Base-by-base conservation (phyloP, 2,888 invertebrate species). In the Lasioglossum pauxillum region DNA sequence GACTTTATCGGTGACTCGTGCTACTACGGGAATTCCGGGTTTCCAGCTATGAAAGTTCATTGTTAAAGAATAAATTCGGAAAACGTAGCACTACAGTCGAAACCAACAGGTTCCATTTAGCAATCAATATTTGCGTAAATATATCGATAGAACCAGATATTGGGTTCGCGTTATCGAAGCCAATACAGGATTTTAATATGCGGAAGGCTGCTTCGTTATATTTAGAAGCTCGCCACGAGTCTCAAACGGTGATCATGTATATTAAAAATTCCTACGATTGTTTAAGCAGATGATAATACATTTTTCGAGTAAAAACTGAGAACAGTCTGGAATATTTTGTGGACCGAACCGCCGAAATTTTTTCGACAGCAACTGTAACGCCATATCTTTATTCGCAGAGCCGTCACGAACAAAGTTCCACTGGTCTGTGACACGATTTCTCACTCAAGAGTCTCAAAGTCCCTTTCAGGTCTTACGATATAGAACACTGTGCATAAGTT, bases 321-420 rank as follows among this genome's bases (percentile, higher is more conserved):
- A 38, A 38, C 12, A 5, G 0, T 2, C 14, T 12, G n/a, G 41
- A 71, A 41, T 5, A 10, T 41, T n/a, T 14, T 2, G 23, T n/a
- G 41, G 14, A 38, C 12, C 7, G 41, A 14, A 41, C n/a, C 71
- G 2, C n/a, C 41, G 41, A 41, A 71, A 41, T 41, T 41, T 71
- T 71, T 44, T 44, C 44, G 14, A 44, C 71, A n/a, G 41, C 10
- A n/a, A 23, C 69, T 12, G 38, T 5, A n/a, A 12, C 71, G 71
- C 41, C 41, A 14, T 41, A 71, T 71, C 71, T 71, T 71, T 71
- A 41, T 71, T 71, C 71, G 38, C 71, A 5, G 41, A 71, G 12
- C n/a, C 41, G 71, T 69, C 69, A 38, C 71, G 71, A 38, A 71
- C 71, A 71, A 71, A 71, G 71, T 71, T 71, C 41, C 71, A 44